Evolutionary conservation across 1,140 invertebrate species (phyloP).

Genomic region (Bombus sylvicola): DNA sequence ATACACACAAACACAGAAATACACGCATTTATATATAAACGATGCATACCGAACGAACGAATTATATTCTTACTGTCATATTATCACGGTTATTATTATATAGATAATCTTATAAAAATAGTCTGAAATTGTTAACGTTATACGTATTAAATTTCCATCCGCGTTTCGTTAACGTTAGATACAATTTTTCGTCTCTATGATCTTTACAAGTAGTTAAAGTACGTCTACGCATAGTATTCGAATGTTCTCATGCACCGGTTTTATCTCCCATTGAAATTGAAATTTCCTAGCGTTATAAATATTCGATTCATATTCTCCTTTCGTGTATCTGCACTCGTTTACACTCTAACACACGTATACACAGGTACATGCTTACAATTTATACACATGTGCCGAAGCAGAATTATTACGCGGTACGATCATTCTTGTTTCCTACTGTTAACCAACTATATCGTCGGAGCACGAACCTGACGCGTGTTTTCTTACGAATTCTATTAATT

Average conservation of each 20-base stretch:
- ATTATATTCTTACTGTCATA: constrained; percentile 12
- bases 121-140: constrained; percentile 38
- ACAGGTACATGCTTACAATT: background rate
- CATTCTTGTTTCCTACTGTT: constrained; percentile 15
- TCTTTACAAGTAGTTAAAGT: constrained; percentile 54
- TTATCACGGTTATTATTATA: background rate
- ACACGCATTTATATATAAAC: background rate
- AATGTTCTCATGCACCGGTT: constrained; percentile 21
- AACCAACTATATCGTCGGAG: constrained; percentile 5
- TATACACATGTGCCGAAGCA: background rate
- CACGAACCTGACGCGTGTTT: constrained; percentile 15
- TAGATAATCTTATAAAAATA: constrained; percentile 47
- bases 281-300: constrained; percentile 33
- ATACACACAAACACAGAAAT: constrained; percentile 35
- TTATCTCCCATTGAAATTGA: constrained; percentile 46
- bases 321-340: constrained; percentile 5
- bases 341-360: background rate
- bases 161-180: constrained; percentile 68
- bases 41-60: constrained; percentile 44
- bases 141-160: constrained; percentile 65
- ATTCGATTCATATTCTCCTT: constrained; percentile 6
- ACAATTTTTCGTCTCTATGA: constrained; percentile 58
- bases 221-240: constrained; percentile 42
- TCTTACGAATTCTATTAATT: background rate
- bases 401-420: constrained; percentile 7